These are phyloP conservation scores for Ormyrus nitidulus DNA, from an alignment of 2,888 invertebrate species.

Conservation along the genomic window DNA sequence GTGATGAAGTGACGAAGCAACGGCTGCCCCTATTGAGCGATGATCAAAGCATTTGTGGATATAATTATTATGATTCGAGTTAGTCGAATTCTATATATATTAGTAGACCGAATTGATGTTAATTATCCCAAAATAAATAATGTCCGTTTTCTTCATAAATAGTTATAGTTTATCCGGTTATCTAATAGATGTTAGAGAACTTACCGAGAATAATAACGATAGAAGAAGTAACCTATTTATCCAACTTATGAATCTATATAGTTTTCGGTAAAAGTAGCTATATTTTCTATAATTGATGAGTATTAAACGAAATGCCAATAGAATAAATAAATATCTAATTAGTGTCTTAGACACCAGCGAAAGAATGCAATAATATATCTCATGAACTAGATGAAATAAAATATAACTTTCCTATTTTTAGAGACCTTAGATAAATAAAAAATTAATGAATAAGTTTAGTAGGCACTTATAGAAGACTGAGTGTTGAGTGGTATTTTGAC, in stretches of 20 bases:
- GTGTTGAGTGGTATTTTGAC: constrained; percentile 55
- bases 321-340: constrained; percentile 29
- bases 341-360: constrained; percentile 16
- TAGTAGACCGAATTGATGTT: constrained; percentile 45
- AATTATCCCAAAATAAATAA: constrained; percentile 31
- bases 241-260: constrained; percentile 33
- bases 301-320: constrained; percentile 40
- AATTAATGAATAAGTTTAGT: constrained; percentile 41
- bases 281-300: constrained; percentile 17
- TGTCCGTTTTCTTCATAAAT: constrained; percentile 28
- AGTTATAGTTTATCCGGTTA: constrained; percentile 41
- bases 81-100: constrained; percentile 48
- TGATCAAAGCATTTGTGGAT: constrained; percentile 49
- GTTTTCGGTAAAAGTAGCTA: constrained; percentile 43
- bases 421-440: constrained; percentile 27
- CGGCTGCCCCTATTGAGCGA: constrained; percentile 38
- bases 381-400: constrained; percentile 37
- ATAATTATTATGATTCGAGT: constrained; percentile 41
- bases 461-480: constrained; percentile 53
- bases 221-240: constrained; percentile 17
- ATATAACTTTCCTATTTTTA: constrained; percentile 22
- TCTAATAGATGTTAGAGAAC: constrained; percentile 32
- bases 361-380: constrained; percentile 38
- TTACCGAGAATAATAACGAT: constrained; percentile 14
- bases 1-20: constrained; percentile 54